These are phyloP conservation scores for Ernsta delagoae DNA, from an alignment of 2,888 invertebrate species.

Conservation along the genomic window DNA sequence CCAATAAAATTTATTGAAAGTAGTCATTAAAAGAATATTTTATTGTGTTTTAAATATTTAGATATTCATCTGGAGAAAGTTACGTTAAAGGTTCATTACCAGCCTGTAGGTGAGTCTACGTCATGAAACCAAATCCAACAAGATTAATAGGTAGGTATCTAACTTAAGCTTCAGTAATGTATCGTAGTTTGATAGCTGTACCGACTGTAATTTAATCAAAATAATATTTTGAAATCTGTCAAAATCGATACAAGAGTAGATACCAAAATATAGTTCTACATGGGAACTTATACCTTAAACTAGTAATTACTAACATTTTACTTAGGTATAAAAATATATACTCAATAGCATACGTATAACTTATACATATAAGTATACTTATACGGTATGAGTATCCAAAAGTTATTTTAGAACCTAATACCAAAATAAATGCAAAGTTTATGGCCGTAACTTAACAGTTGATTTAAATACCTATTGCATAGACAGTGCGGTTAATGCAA, in stretches of 20 bases:
- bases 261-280: no score
- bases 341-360: no score
- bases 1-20: conserved; percentile 73
- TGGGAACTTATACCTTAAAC: no score
- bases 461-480: conserved; percentile 29
- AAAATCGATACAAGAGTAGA: neutral
- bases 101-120: conserved; percentile 42
- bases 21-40: conserved; percentile 81
- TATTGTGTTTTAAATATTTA: conserved; percentile 82
- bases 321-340: no score
- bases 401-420: neutral
- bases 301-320: no score
- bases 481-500: conserved; percentile 19
- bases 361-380: no score
- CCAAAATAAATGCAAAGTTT: conserved; percentile 18
- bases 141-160: conserved; percentile 37
- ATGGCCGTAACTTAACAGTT: conserved; percentile 17
- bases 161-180: conserved; percentile 16
- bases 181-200: neutral
- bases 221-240: neutral
- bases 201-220: neutral
- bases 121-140: conserved; percentile 70
- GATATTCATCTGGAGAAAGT: conserved; percentile 82
- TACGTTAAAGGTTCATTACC: conserved; percentile 74
- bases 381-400: no score